Base-by-base conservation (phyloP, 1,140 invertebrate species). In the Mya arenaria region DNA sequence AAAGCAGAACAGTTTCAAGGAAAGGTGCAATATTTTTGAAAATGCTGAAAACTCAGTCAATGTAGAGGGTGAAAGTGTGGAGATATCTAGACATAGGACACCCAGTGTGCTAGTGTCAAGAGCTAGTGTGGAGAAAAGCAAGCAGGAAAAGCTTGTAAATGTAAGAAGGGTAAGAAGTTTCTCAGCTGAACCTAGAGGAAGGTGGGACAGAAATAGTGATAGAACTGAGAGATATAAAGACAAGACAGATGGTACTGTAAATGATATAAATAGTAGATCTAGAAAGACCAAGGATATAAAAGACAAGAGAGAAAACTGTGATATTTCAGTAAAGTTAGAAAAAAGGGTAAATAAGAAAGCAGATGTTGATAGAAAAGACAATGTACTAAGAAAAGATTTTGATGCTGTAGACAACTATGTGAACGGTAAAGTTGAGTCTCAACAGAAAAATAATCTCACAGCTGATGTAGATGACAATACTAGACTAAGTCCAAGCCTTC, bases 31-130 rank as follows among this genome's bases (percentile, higher is more conserved):
- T 23, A 75, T 75, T 25, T 75, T 75, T 63, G 72, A 75, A 63
- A 75, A 63, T 37, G 36, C 56, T 3, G 36, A 75, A 63, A 75
- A 63, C 30, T n/a, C 56, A 1, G 36, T 17, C 56, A 55, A 30
- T n/a, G 36, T 34, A 10, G 34, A 56, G 4, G 56, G 52, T 55
- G 44, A 36, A n/a, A 72, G 52, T 25, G 28, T 36, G 6, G 66
- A 58, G 52, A 3, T 30, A 52, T 28, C 39, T 23, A 66, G 52
- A 52, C 8, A 32, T 19, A 78, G 52, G 58, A 13, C 41, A 30
- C 23, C 65, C 10, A 44, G 71, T 71, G 68, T 80, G 28, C 66
- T 80, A 58, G 66, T 80, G 0, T 80, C 77, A 19, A 80, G 65
- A 62, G 66, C 77, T 58, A 66, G 58, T 60, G 39, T 80, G 17